These are phyloP conservation scores for Entelurus aequoreus DNA, from an alignment of 2,113 vertebrate species.

Conservation along the genomic window DNA sequence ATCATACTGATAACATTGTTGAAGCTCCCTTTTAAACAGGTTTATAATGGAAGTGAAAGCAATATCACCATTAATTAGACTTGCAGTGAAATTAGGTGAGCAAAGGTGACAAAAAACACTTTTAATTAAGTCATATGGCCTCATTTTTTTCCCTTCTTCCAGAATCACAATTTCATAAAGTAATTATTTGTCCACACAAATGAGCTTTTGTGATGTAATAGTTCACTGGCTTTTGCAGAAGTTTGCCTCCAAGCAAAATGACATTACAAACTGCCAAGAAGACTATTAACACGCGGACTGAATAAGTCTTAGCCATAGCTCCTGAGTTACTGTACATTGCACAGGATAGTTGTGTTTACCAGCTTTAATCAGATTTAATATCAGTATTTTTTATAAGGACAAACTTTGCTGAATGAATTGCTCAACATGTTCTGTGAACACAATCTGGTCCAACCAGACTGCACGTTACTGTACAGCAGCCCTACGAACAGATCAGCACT, in stretches of 20 bases:
- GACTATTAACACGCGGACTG: too few species aligned
- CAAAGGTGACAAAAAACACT: slow-evolving; percentile 52
- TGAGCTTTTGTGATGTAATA: slow-evolving; percentile 11
- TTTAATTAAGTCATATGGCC: slow-evolving; percentile 55
- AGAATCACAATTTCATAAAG: slow-evolving; percentile 8
- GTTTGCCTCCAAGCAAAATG: slow-evolving; percentile 18
- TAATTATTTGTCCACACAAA: slow-evolving; percentile 38
- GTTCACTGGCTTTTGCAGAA: slow-evolving; percentile 2
- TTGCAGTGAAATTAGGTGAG: slow-evolving; percentile 49
- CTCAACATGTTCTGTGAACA: slow-evolving; percentile 15
- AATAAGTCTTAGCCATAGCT: too few species aligned
- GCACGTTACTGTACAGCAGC: background rate
- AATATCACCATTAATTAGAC: slow-evolving; percentile 65
- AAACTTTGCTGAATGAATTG: background rate
- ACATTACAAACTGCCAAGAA: background rate
- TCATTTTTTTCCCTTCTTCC: slow-evolving; percentile 41
- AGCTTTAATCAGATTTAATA: too few species aligned
- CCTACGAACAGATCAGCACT: background rate
- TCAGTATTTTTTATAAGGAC: too few species aligned
- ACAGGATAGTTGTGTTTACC: too few species aligned
- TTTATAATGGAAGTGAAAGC: slow-evolving; percentile 63
- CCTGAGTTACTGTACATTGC: too few species aligned
- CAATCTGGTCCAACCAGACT: background rate
- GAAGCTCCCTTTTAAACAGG: slow-evolving; percentile 51
- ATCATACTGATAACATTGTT: slow-evolving; percentile 40